Evolutionary conservation across 2,797 vertebrate species (phyloP).

Genomic region (Lagocephalus sceleratus): DNA sequence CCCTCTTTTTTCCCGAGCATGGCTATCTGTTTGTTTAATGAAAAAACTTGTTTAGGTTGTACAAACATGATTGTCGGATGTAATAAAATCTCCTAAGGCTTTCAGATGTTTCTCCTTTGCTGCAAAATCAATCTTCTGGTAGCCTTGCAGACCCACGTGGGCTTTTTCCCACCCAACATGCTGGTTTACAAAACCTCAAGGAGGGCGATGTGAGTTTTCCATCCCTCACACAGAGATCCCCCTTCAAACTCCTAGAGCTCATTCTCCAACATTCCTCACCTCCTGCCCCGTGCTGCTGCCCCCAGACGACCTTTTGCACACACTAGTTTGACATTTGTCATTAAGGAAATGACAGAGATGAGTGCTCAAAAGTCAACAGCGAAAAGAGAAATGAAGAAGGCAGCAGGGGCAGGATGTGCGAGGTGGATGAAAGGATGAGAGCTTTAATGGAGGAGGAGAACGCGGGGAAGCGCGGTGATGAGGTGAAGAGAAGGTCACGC

Average conservation of each 20-base stretch:
- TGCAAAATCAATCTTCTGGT: not conserved
- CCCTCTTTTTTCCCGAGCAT: not conserved
- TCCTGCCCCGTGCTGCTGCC: no score
- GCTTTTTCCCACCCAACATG: no score
- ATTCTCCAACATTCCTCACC: no score
- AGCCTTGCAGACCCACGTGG: no score
- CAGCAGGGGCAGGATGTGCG: slow-evolving; percentile 13
- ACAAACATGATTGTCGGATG: not conserved
- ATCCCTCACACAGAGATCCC: no score
- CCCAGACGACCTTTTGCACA: no score
- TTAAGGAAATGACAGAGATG: no score
- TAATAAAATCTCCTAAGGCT: not conserved
- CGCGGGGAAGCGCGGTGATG: slow-evolving; percentile 23
- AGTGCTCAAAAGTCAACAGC: not conserved
- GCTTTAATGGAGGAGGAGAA: slow-evolving; percentile 23
- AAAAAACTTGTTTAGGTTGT: not conserved
- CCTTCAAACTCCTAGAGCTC: no score
- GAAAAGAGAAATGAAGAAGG: not conserved
- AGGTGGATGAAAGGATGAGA: slow-evolving; percentile 27
- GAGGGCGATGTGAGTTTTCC: no score
- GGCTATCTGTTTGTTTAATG: not conserved
- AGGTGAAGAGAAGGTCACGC: slow-evolving; percentile 52
- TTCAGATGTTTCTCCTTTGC: slow-evolving; percentile 2
- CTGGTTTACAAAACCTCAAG: no score
- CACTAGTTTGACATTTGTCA: no score